Evolutionary conservation across 2,888 invertebrate genomes (phyloP), one percentile per base, ranked within the genome.

Genomic region (Temnothorax ravouxi): DNA sequence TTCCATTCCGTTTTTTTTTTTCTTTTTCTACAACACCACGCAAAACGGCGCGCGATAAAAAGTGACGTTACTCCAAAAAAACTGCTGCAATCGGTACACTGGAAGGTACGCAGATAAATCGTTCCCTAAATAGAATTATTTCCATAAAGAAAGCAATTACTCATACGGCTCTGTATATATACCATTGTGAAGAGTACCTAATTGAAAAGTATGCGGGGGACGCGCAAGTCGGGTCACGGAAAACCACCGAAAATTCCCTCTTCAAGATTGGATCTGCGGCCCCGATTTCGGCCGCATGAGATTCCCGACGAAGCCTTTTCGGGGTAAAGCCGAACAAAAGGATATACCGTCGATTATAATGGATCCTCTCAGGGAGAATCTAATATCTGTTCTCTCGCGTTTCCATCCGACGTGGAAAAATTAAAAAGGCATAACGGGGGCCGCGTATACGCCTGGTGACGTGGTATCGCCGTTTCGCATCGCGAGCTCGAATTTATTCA

Each of bases 401-500:
- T 54, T 64, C 8, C 18, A 41, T 4, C 5, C 50, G 38, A 61
- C 54, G 44, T 13, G 15, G 21, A 34, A 59, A 71, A 71, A 34
- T 79, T 52, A 69, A 69, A 79, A 79, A 71, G 21, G 38, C 15
- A 54, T 11, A 13, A 3, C 11, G 34, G 59, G 56, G 15, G 15
- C 6, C 34, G 13, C 47, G 41, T 50, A 79, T 50, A 79, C 11
- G 5, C 34, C 34, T 29, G 44, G 44, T 9, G 29, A 59, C 29
- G 21, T 2, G 41, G 47, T 38, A 66, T 66, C 41, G 52, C 54
- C 13, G 66, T 21, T 34, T 62, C 34, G 47, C 54, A 75, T 13
- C 54, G 41, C 52, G 66, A 56, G 41, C 56, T 38, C 56, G 18
- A 71, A 79, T 79, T 79, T 79, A 71, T 79, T 79, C 71, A 61